Percentiles rank a stretch among this genome's conserved stretches.
Conservation (phyloP, 2,888 invertebrate species). For the Drosophila nr. medialis region DNA sequence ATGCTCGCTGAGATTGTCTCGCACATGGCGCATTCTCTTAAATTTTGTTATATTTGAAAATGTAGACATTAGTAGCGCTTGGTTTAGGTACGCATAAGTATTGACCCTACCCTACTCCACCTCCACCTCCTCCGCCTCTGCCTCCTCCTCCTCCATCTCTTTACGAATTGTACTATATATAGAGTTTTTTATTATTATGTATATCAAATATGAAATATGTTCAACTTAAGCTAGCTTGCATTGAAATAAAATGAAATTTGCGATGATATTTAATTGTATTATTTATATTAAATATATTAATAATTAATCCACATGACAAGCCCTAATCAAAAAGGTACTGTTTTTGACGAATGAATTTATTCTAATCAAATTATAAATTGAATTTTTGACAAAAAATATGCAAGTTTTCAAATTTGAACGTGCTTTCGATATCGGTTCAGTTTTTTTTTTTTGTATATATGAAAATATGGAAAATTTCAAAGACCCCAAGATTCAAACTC, state of each 20-base stretch:
- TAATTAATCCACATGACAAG: background rate
- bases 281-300: background rate
- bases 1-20: background rate
- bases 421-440: background rate
- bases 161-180: slow-evolving; percentile 38
- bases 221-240: slow-evolving; percentile 56
- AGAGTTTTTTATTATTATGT: slow-evolving; percentile 40
- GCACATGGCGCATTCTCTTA: slow-evolving; percentile 15
- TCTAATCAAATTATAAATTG: background rate
- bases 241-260: slow-evolving; percentile 56
- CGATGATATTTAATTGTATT: slow-evolving; percentile 17
- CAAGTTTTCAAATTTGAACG: no score
- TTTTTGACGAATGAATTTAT: background rate
- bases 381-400: background rate
- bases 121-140: accelerated
- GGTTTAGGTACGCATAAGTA: slow-evolving; percentile 53
- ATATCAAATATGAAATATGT: slow-evolving; percentile 35
- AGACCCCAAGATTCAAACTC: background rate
- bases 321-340: background rate
- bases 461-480: background rate
- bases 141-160: background rate
- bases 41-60: slow-evolving; percentile 49
- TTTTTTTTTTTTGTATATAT: background rate
- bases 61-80: slow-evolving; percentile 44
- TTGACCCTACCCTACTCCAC: slow-evolving; percentile 5